Base-by-base conservation (phyloP, 2,113 vertebrate species). In the Nibea albiflora region DNA sequence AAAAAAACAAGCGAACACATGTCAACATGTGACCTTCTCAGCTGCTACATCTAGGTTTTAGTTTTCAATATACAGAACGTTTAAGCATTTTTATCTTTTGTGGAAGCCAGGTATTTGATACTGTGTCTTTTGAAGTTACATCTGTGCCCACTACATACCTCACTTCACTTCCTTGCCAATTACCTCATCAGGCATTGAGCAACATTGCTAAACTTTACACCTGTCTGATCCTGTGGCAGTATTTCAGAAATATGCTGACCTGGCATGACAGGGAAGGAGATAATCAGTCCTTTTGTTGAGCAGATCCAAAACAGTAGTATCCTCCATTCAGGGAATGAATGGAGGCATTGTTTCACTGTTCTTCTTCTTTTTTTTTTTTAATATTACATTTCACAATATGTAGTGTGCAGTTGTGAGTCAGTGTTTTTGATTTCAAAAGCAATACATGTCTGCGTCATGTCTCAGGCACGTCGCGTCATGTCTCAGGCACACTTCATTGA, bases 401-500 rank as follows among this genome's bases (percentile, higher is more conserved):
- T 24, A 24, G 42, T 66, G 20, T 2, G 11, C 8, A 19, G 28
- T 46, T 17, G 28, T 71, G 78, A 78, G 39, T 82, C 81, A 80
- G 61, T 56, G 39, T 63, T 63, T 75, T 72, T 16, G 61, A 77
- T 85, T 72, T 61, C 44, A 56, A 31, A 62, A 64, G 44, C 66
- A 52, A 65, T 70, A 77, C 26, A 73, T 24, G 24, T 14, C 9
- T 0, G n/a, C 77, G 73, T 58, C 52, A 3, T 12, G 24, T 26
- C 4, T 56, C 28, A 26, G 54, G 75, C n/a, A 75, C 69, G n/a
- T n/a, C n/a, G n/a, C n/a, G n/a, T n/a, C 31, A 31, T 31, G 22
- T 24, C 4, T 56, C 28, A 26, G 54, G 75, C n/a, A 75, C 69
- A 85, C 71, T 67, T 17, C 47, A 60, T 31, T 68, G 26, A 81